Evolutionary conservation across 2,113 vertebrate genomes (phyloP).

Genomic region (Ornithorhynchus anatinus): DNA sequence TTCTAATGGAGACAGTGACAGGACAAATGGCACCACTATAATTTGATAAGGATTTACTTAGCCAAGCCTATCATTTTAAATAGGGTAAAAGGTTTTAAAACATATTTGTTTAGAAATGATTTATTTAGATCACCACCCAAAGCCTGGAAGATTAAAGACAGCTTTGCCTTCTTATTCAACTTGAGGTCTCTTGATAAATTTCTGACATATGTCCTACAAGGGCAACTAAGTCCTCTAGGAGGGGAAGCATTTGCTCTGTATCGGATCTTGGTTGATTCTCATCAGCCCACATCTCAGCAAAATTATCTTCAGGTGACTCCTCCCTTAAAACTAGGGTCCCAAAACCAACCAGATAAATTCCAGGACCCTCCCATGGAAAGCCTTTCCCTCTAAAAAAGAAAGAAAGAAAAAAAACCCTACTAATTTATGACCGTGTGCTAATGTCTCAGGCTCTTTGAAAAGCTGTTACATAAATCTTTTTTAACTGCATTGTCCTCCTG

Average conservation of each 20-base stretch:
- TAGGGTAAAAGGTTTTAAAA: conserved; percentile 37
- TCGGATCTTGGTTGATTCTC: conserved; percentile 37
- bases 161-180: conserved; percentile 24
- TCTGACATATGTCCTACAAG: conserved; percentile 33
- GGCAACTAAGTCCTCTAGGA: conserved; percentile 10
- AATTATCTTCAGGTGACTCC: conserved; percentile 33
- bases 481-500: conserved; percentile 67
- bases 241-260: conserved; percentile 19
- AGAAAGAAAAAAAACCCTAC: conserved; percentile 54
- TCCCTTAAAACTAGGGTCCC: conserved; percentile 21
- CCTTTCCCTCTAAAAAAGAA: conserved; percentile 49
- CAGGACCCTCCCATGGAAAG: conserved; percentile 33
- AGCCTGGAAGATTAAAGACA: conserved; percentile 26
- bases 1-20: conserved; percentile 5
- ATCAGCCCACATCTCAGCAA: conserved; percentile 25
- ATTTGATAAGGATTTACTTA: conserved; percentile 22
- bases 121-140: conserved; percentile 48
- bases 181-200: conserved; percentile 34
- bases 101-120: conserved; percentile 33
- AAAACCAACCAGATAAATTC: conserved; percentile 43
- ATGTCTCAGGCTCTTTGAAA: conserved; percentile 58
- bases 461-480: conserved; percentile 71
- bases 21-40: conserved; percentile 14
- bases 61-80: conserved; percentile 31
- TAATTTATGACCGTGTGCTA: conserved; percentile 64